Conservation (phyloP, 1,140 invertebrate species). For the Helicoverpa zea region DNA sequence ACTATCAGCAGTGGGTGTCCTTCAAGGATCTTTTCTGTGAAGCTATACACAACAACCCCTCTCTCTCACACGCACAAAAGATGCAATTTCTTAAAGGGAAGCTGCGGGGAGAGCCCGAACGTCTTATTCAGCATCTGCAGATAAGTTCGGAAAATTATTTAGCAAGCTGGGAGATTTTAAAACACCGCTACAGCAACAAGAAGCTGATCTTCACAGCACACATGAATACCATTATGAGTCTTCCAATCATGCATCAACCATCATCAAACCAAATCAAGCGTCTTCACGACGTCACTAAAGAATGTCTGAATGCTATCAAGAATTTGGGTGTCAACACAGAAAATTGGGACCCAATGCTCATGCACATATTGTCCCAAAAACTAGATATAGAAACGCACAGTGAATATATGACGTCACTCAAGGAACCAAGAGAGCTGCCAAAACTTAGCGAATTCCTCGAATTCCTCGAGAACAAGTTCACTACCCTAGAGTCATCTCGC, state of each 20-base stretch:
- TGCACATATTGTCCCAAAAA: constrained; percentile 55
- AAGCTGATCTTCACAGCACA: constrained; percentile 52
- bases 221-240: constrained; percentile 41
- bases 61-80: constrained; percentile 50
- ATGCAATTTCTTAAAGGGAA: constrained; percentile 42
- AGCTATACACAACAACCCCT: constrained; percentile 51
- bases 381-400: constrained; percentile 47
- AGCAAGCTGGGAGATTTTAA: constrained; percentile 51
- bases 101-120: constrained; percentile 47
- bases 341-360: constrained; percentile 52
- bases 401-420: constrained; percentile 47
- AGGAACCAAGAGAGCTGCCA: constrained; percentile 53
- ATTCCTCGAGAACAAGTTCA: constrained; percentile 54
- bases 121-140: constrained; percentile 51
- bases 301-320: constrained; percentile 54
- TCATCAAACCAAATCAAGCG: constrained; percentile 41
- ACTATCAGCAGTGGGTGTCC: constrained; percentile 54
- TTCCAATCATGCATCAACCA: constrained; percentile 52
- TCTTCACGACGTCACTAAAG: constrained; percentile 53
- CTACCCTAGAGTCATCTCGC: constrained; percentile 46
- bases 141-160: constrained; percentile 51
- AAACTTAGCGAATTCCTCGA: constrained; percentile 49
- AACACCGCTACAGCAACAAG: constrained; percentile 51
- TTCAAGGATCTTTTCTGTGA: constrained; percentile 56
- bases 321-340: constrained; percentile 50